A percentile compares a stretch with the other conserved stretches of the same genome.
Conservation (phyloP, 2,113 vertebrate genomes). For the Lagenorhynchus albirostris region DNA sequence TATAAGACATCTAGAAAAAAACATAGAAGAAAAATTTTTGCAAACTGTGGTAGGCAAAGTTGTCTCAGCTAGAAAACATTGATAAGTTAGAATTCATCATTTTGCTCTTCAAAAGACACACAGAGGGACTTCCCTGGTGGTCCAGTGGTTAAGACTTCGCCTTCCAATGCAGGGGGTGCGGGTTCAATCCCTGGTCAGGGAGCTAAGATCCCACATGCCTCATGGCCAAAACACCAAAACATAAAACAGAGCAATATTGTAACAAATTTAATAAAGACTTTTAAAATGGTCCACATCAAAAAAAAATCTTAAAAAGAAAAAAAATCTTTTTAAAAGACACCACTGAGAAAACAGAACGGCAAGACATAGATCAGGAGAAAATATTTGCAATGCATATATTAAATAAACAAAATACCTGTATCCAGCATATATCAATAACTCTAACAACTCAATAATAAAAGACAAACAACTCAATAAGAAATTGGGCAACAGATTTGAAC, state of each 20-base stretch:
- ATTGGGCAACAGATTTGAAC: background rate
- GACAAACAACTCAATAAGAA: background rate
- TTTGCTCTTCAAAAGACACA: background rate
- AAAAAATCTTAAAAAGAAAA: too few species aligned
- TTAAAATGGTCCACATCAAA: too few species aligned
- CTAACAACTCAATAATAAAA: background rate
- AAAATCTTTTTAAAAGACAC: background rate
- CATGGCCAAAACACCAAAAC: too few species aligned
- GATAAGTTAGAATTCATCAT: background rate
- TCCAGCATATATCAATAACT: background rate
- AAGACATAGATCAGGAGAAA: background rate
- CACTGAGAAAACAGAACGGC: background rate
- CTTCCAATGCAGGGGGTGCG: too few species aligned
- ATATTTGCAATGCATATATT: background rate
- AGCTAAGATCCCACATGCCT: too few species aligned
- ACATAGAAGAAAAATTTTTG: background rate
- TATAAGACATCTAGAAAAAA: background rate
- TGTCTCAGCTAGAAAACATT: background rate
- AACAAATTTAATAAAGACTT: too few species aligned
- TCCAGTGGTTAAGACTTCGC: too few species aligned
- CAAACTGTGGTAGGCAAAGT: background rate
- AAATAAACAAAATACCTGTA: background rate
- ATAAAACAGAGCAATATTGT: too few species aligned
- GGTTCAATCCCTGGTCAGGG: too few species aligned
- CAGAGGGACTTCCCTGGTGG: too few species aligned